Evolutionary conservation across 2,888 invertebrate species (phyloP), one percentile per base, ranked within the genome.

Genomic region (Chromoteleia sp.): DNA sequence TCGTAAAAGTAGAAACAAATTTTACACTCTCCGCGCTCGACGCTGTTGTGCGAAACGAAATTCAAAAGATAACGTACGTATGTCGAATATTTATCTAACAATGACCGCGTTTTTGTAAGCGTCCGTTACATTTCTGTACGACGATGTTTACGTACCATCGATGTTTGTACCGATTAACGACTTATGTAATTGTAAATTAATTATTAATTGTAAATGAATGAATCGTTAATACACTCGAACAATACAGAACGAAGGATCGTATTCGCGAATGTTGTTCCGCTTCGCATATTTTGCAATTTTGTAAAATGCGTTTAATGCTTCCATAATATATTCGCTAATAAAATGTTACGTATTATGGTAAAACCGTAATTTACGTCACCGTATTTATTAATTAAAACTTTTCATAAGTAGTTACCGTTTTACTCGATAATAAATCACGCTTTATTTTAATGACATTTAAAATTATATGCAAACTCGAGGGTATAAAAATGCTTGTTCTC

Each of bases 1-100:
- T 41, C 14, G 4, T 29, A 54, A 67, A 54, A 43, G 43, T 41
- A 33, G 10, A 45, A 56, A 29, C 8, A 25, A 43, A 65, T 65
- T 74, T 56, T 39, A 56, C 68, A 54, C 54, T 48, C 58, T 25
- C 21, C 41, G 10, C 54, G 41, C 41, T 25, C 41, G 30, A 45
- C 33, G 36, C 30, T 21, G 8, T 5, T 56, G 12, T 6, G 15
- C 36, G 33, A 56, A 33, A 19, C 56, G 33, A 25, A 71, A 59
- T 45, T 48, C 70, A 50, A 61, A 73, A 56, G 63, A 73, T 61
- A 74, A 74, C 74, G 48, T 56, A 74, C 56, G 48, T 39, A 39
- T 48, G 48, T 39, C 56, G 56, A 63, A 65, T 56, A 74, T 65
- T 74, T 65, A 56, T 74, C 17, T 56, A 48, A 48, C 63, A 43